phyloP scores from a whole-genome alignment of 2,888 invertebrate genomes.

The Ornithoptera priamus region DNA sequence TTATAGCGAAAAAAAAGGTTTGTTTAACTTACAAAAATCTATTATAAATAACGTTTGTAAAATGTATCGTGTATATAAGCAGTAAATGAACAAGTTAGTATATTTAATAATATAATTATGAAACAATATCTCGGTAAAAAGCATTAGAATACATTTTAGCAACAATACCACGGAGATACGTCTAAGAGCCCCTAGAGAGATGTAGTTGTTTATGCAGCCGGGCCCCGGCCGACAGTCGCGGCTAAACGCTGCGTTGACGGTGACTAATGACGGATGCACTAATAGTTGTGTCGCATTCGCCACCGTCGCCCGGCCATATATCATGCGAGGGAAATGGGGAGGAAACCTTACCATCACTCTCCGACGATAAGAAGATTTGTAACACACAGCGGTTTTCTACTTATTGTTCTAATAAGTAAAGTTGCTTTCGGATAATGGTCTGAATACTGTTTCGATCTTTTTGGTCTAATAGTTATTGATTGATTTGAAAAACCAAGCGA shows the following conservation, averaged over 20 bases:
- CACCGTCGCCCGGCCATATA: conserved; percentile 58
- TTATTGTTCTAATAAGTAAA: conserved; percentile 22
- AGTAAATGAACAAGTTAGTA: neutral
- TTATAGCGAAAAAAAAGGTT: too few relatives aligned
- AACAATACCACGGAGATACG: conserved; percentile 6
- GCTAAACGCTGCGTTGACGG: conserved; percentile 70
- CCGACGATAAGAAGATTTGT: conserved; percentile 44
- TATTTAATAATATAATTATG: neutral
- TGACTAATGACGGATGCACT: conserved; percentile 81
- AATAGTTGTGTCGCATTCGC: conserved; percentile 76
- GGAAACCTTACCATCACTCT: conserved; percentile 69
- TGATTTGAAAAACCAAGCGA: too few relatives aligned
- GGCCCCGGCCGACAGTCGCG: conserved; percentile 40
- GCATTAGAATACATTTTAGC: conserved; percentile 7
- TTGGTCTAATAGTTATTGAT: too few relatives aligned
- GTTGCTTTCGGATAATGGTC: conserved; percentile 11
- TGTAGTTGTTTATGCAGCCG: conserved; percentile 63
- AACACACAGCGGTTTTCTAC: conserved; percentile 31
- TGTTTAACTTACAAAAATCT: too few relatives aligned
- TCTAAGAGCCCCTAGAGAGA: conserved; percentile 40
- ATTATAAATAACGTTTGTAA: too few relatives aligned
- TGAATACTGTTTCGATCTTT: too few relatives aligned
- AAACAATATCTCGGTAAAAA: conserved; percentile 2
- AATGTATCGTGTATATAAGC: too few relatives aligned
- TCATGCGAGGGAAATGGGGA: conserved; percentile 73